Evolutionary conservation across 2,113 vertebrate species (phyloP), one percentile per base, ranked within the genome.

Genomic region (Tor tambroides): DNA sequence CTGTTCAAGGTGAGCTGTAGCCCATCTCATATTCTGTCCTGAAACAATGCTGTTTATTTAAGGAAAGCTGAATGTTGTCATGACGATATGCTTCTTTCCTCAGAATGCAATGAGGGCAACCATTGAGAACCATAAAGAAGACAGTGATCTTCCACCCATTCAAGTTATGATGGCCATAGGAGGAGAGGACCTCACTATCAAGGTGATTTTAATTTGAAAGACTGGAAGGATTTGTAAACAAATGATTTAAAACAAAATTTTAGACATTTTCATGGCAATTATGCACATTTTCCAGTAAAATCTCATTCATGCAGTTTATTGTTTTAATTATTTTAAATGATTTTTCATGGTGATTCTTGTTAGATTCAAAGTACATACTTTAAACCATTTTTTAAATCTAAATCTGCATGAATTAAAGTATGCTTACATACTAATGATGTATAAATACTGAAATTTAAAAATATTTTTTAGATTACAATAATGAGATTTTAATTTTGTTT

Each of bases 91-190:
- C 1, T 21, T 86, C 8, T 81, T 10, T 82, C 19, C 51, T 26
- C 83, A 98, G 98, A 98, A 98, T 3, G 96, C 98, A n/a, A 99
- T 99, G 98, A 93, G 98, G 12, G 98, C 98, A 43, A 98, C 98
- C 0, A 97, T 99, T 76, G 98, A 98, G 91, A 96, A 94, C 80
- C 96, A 98, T 0, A 95, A 97, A 41, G 92, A 84, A 93, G 96
- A 93, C 88, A 94, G 91, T 0, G 80, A 71, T 43, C 96, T 98
- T 0, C 97, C 97, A 0, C 91, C 97, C 76, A 92, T 98, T 91
- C 91, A 93, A 56, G 96, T 97, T 84, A 90, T 97, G 96, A 96
- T 98, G 89, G 96, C 97, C 21, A 93, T 99, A 76, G 98, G 98
- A 2, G 95, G 96, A 87, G 98, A 99, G 91, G 98, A 98, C 91